Evolutionary conservation across 2,888 invertebrate genomes (phyloP).

Genomic region (Tridacna crocea): DNA sequence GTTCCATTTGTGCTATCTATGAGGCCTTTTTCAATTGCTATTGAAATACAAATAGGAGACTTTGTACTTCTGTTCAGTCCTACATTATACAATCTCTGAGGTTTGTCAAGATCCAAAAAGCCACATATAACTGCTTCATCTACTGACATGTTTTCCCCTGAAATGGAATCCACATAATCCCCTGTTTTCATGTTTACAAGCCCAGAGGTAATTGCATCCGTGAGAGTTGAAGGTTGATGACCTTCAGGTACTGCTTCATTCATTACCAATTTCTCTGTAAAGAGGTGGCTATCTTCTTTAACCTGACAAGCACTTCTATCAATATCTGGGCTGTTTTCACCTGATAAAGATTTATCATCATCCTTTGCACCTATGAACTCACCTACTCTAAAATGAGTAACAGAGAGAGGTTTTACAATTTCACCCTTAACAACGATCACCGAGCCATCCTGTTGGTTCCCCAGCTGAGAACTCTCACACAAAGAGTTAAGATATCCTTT

Average conservation of each 20-base stretch:
- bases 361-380: slow-evolving; percentile 17
- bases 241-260: not conserved
- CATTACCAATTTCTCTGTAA: too few relatives aligned
- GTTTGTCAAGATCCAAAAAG: slow-evolving; percentile 84
- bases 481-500: slow-evolving; percentile 83
- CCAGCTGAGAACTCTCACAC: not conserved
- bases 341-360: not conserved
- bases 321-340: not conserved
- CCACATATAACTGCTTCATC: slow-evolving; percentile 93
- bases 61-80: slow-evolving; percentile 34
- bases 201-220: slow-evolving; percentile 71
- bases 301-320: not conserved
- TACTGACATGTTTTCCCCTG: slow-evolving; percentile 92
- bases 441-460: slow-evolving; percentile 66
- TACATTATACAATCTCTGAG: slow-evolving; percentile 44
- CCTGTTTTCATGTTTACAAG: slow-evolving; percentile 86
- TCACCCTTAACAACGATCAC: slow-evolving; percentile 76
- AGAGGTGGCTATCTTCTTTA: not conserved
- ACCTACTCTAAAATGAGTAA: slow-evolving; percentile 30
- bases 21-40: slow-evolving; percentile 94
- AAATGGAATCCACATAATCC: slow-evolving; percentile 92
- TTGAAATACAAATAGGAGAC: slow-evolving; percentile 88
- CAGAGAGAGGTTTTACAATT: slow-evolving; percentile 29
- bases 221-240: slow-evolving; percentile 21
- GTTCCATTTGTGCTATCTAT: slow-evolving; percentile 87